Evolutionary conservation across 2,888 invertebrate genomes (phyloP), one percentile per base, ranked within the genome.

Genomic region (Tetheella fluctuosa): DNA sequence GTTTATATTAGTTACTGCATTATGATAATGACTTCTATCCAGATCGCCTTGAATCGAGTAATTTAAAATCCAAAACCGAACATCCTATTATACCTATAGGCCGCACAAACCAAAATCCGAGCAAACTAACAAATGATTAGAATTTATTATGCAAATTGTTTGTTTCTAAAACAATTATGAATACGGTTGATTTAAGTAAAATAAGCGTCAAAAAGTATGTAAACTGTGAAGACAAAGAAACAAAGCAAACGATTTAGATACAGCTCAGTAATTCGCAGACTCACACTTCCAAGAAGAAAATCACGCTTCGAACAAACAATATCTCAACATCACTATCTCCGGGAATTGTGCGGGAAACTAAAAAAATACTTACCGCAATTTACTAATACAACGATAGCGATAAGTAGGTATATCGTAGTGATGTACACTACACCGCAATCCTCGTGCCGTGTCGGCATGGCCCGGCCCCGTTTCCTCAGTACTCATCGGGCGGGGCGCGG

Each of bases 371-470:
- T 48, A 48, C 48, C 62, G 61, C 73, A 71, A 70, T 76, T 68
- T 70, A 69, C 73, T 76, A 76, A 71, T 70, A 71, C 70, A 67
- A 68, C 73, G 74, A 71, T 72, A 72, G 67, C 73, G 69, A 67
- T 48, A 48, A 12, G 42, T 42, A 42, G n/a, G 7, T 78, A 74
- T 77, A 78, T 73, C 71, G 75, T 77, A 80, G 77, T 80, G 77
- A 80, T 80, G 77, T 48, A 48, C 42, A 42, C 48, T 80, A 77
- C 71, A 70, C 83, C 80, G 77, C 83, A 81, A 79, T 81, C 75
- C 77, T 80, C 72, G 70, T 68, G 73, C 71, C 71, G 39, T 34
- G 34, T 39, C 39, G 72, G 65, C 73, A 73, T 68, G 34, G 34
- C 70, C 64, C 77, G 76, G 76, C 76, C 74, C 74, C 74, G 75